phyloP scores from a whole-genome alignment of 2,888 invertebrate genomes.

The Ochlodes sylvanus region DNA sequence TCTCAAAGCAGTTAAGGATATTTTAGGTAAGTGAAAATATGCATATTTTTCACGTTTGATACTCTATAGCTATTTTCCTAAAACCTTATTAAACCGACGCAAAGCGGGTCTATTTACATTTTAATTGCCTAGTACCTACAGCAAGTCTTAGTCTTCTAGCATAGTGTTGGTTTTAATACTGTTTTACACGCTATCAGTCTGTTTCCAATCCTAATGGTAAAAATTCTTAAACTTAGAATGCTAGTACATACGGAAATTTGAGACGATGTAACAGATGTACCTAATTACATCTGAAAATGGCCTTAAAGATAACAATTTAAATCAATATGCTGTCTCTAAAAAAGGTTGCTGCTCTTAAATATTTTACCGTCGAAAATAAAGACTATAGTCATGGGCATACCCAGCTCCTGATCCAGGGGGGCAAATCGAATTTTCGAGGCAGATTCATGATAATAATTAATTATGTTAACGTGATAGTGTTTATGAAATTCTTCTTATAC shows the following conservation, averaged over 20 bases:
- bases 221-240: not conserved
- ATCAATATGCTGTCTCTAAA: too few species aligned
- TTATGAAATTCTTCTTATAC: too few species aligned
- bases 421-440: too few species aligned
- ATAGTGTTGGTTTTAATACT: slow-evolving; percentile 3
- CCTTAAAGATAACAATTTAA: too few species aligned
- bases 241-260: not conserved
- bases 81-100: not conserved
- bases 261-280: not conserved
- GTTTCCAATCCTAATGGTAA: not conserved
- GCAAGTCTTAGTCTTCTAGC: not conserved
- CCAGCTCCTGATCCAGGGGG: too few species aligned
- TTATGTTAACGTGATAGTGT: too few species aligned
- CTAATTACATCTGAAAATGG: too few species aligned
- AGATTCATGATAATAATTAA: too few species aligned
- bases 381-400: too few species aligned
- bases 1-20: slow-evolving; percentile 16
- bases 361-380: too few species aligned
- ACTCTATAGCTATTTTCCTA: not conserved
- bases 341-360: too few species aligned
- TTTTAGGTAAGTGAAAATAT: slow-evolving; percentile 17
- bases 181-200: not conserved
- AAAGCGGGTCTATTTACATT: not conserved
- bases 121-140: not conserved
- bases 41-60: slow-evolving; percentile 11